A percentile compares a stretch with the other conserved stretches of the same genome.
Evolutionary conservation across 2,113 vertebrate genomes (phyloP).

Genomic region (Gopherus flavomarginatus): DNA sequence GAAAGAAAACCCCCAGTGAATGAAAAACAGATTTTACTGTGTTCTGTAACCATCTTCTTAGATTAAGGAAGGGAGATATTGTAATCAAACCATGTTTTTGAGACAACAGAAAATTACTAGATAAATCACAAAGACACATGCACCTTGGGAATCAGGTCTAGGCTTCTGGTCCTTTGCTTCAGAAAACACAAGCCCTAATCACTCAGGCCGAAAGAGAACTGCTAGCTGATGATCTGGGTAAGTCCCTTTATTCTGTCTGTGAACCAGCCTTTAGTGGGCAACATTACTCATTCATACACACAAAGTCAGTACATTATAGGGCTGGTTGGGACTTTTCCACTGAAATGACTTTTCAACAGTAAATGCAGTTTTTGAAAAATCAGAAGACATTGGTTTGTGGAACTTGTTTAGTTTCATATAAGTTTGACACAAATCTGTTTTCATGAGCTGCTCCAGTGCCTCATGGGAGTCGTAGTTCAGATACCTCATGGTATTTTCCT

Average conservation of each 20-base stretch:
- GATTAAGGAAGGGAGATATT: slow-evolving; percentile 31
- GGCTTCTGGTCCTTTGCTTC: neutral
- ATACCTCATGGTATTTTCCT: neutral
- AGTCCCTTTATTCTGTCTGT: neutral
- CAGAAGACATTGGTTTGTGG: neutral
- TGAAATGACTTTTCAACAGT: neutral
- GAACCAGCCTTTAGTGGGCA: neutral
- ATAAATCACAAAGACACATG: neutral
- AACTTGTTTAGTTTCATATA: neutral
- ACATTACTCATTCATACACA: neutral
- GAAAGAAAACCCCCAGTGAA: slow-evolving; percentile 59
- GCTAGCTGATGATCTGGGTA: neutral
- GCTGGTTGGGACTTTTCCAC: neutral
- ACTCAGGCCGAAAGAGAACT: neutral
- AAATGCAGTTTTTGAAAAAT: neutral
- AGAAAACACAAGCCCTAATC: neutral
- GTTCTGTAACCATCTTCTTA: slow-evolving; percentile 45
- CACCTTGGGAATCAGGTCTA: neutral
- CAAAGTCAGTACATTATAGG: neutral
- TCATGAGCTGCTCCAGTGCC: neutral
- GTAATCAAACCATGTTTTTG: slow-evolving; percentile 28
- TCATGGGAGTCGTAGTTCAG: neutral
- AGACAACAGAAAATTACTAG: neutral
- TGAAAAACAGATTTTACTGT: slow-evolving; percentile 57
- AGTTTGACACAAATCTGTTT: neutral